phyloP scores from a whole-genome alignment of 2,113 vertebrate genomes.

The Lynx canadensis region DNA sequence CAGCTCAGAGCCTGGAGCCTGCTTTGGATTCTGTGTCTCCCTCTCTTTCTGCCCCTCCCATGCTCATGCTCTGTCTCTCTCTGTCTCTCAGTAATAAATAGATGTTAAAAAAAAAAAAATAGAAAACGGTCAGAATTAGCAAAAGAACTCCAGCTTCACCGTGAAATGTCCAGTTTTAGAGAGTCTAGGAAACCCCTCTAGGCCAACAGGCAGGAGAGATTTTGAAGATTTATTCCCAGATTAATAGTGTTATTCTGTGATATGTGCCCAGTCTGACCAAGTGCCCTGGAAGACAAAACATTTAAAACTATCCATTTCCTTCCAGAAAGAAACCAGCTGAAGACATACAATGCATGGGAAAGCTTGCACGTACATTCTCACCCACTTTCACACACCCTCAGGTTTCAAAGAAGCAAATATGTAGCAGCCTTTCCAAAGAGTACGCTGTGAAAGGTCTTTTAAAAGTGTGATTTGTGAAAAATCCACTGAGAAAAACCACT shows the following conservation, averaged over 20 bases:
- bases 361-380: accelerated
- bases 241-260: not conserved
- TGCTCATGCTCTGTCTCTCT: no score
- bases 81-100: no score
- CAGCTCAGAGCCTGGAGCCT: no score
- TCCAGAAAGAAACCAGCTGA: not conserved
- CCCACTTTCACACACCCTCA: not conserved
- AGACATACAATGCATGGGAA: not conserved
- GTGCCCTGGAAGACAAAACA: not conserved
- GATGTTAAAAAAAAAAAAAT: no score
- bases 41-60: no score
- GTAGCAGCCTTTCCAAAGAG: not conserved
- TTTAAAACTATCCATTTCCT: not conserved
- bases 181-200: not conserved
- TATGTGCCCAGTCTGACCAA: not conserved
- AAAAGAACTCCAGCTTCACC: not conserved
- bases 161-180: not conserved
- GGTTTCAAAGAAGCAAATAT: not conserved
- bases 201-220: not conserved
- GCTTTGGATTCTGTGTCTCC: no score
- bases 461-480: not conserved
- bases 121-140: not conserved
- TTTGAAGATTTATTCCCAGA: not conserved
- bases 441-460: not conserved
- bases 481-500: not conserved